phyloP scores from a whole-genome alignment of 2,797 vertebrate genomes.

The Myotis findleyi region DNA sequence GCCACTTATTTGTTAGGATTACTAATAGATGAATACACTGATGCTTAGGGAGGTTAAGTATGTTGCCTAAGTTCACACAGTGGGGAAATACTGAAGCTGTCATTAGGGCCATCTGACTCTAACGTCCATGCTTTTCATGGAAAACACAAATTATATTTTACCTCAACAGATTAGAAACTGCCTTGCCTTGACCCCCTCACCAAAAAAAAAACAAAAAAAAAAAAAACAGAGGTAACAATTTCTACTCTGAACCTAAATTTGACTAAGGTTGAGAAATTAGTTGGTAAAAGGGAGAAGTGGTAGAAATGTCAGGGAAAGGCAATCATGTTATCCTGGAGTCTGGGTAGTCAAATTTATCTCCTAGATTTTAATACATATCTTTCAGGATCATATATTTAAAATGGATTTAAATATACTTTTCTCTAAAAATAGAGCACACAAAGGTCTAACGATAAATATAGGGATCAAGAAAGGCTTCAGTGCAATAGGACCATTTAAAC shows the following conservation, averaged over 20 bases:
- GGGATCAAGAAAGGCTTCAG: not conserved
- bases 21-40: not conserved
- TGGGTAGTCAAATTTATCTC: slow-evolving; percentile 22
- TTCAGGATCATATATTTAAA: not conserved
- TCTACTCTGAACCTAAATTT: slow-evolving; percentile 40
- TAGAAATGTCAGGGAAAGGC: slow-evolving; percentile 25
- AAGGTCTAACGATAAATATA: not conserved
- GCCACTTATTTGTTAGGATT: not conserved
- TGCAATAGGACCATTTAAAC: not conserved
- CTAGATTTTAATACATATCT: slow-evolving; percentile 39
- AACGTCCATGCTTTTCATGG: not conserved
- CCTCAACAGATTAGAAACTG: slow-evolving; percentile 5
- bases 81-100: not conserved
- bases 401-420: slow-evolving; percentile 16
- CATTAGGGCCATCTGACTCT: not conserved
- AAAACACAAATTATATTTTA: slow-evolving; percentile 28
- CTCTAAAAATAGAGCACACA: not conserved
- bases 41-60: not conserved
- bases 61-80: not conserved
- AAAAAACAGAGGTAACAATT: slow-evolving; percentile 13
- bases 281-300: slow-evolving; percentile 3
- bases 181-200: not conserved
- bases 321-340: not conserved
- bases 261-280: not conserved
- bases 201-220: not conserved